Evolutionary conservation across 2,797 vertebrate genomes (phyloP), one percentile per base, ranked within the genome.

Genomic region (Chiroxiphia lanceolata): DNA sequence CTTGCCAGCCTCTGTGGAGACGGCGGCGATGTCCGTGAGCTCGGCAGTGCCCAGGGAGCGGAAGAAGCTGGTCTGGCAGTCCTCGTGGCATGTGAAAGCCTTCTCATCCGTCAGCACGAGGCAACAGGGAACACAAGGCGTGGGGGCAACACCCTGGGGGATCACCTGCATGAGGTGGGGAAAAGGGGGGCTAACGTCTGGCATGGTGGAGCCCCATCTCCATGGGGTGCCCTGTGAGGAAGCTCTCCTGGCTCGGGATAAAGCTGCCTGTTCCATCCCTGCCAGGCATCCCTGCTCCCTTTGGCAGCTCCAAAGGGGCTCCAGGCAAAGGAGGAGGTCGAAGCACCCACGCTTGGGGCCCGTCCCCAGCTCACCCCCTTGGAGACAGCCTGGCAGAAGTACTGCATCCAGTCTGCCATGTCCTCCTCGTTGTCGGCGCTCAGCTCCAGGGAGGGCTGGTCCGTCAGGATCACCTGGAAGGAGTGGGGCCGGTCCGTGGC

Each of bases 31-130:
- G 21, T 99, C 98, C 0, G 95, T 98, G 93, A 99, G 97, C 44
- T 98, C 98, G 3, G 93, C 97, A 0, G 97, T 97, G 94, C 99
- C 99, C 83, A 99, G 98, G 0, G 98, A 99, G 83, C 99, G 99
- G 97, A 99, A 99, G 97, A 99, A 99, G 97, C 99, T 99, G 16
- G 99, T 99, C 98, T 99, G 99, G 95, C 99, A 99, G 89, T 99
- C 99, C 98, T 99, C 99, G 0, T 99, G 99, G 96, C 99, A 99
- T 0, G 98, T 99, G 93, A 99, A 98, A 94, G 98, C 97, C 96
- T 98, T 98, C 89, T 97, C 95, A 2, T 98, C 98, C 0, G 99
- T 99, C 93, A 99, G 92, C 91, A 99, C 99, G n/a, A 99, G 97
- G 97, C 99, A 99, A 97, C 99, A 99, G 22, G 99, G 99, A 93